phyloP scores from a whole-genome alignment of 2,797 vertebrate species.

The Taeniopygia guttata region DNA sequence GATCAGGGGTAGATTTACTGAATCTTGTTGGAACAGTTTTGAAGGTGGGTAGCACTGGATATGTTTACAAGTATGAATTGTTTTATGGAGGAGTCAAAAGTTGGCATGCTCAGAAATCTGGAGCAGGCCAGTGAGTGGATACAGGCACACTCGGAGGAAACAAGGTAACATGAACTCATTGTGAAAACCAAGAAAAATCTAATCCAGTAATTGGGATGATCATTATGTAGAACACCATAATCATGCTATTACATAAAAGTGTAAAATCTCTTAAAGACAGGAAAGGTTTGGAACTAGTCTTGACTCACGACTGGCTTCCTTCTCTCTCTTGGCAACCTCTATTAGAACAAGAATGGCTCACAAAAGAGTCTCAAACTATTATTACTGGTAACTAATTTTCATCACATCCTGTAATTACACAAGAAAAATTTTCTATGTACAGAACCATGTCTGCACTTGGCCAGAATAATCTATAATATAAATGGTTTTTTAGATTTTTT shows the following conservation, averaged over 20 bases:
- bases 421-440: background rate
- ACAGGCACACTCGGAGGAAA: rapidly evolving
- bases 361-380: background rate
- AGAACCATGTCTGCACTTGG: background rate
- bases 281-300: background rate
- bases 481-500: background rate
- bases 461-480: background rate
- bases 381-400: background rate
- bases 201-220: background rate
- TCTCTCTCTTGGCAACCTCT: background rate
- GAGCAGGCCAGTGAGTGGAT: background rate
- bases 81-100: background rate
- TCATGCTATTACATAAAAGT: background rate
- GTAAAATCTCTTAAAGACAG: background rate
- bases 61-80: background rate
- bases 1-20: background rate
- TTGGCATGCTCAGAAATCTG: rapidly evolving
- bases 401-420: background rate
- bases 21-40: background rate
- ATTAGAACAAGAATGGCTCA: background rate
- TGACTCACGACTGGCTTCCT: background rate
- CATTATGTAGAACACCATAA: background rate
- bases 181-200: background rate
- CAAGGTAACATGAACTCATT: background rate
- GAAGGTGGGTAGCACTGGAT: background rate